Evolutionary conservation across 2,888 invertebrate species (phyloP).

Genomic region (Athalia rosae): DNA sequence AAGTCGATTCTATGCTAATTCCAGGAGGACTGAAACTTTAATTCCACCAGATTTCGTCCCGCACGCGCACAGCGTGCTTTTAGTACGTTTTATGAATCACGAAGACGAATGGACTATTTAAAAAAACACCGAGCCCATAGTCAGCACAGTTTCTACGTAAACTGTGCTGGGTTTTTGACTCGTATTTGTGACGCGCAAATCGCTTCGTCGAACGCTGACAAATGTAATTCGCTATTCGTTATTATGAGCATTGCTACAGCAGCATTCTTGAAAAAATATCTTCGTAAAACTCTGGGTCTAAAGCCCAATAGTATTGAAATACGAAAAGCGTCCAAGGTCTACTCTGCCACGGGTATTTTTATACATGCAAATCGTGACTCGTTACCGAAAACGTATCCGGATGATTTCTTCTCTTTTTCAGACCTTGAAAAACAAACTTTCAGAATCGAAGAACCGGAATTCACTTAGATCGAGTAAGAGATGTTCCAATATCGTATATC

Average conservation of each 20-base stretch:
- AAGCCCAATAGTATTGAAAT: too few relatives aligned
- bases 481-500: conserved; percentile 5
- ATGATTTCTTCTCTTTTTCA: background rate
- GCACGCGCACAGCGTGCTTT: too few relatives aligned
- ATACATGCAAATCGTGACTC: background rate
- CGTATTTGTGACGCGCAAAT: conserved; percentile 28
- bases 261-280: conserved; percentile 27
- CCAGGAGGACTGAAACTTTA: background rate
- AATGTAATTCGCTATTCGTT: conserved; percentile 25
- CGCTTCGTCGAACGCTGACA: conserved; percentile 31
- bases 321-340: too few relatives aligned
- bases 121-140: background rate
- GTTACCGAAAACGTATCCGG: background rate
- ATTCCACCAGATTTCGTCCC: conserved; percentile 1
- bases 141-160: conserved; percentile 10
- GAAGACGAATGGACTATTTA: too few relatives aligned
- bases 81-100: too few relatives aligned
- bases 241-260: conserved; percentile 7
- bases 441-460: conserved; percentile 5
- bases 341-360: too few relatives aligned
- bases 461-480: background rate
- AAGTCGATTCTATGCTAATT: conserved; percentile 9
- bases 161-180: background rate
- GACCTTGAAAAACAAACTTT: background rate
- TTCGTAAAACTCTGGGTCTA: background rate